Evolutionary conservation across 2,113 vertebrate genomes (phyloP), one percentile per base, ranked within the genome.

Genomic region (Lampris megalopsis): DNA sequence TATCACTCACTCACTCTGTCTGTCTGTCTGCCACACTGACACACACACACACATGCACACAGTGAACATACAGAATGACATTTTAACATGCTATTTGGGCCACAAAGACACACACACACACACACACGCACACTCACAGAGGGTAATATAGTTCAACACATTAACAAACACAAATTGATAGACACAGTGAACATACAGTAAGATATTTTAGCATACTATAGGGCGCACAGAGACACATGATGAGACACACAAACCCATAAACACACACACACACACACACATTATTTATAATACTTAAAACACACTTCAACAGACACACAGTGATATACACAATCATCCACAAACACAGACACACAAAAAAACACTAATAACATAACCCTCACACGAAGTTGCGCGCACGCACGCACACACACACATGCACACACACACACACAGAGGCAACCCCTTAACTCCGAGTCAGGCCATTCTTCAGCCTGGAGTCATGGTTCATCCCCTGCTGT

Each of bases 401-500:
- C 4, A 45, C 7, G 43, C 43, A 45, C 4, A 45, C 7, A 7
- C 43, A 45, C 4, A 45, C 45, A 3, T 5, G 37, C n/a, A 8
- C 4, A 70, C 47, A 50, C 66, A 71, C 63, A 75, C 59, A 78
- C 52, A 35, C 45, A 1, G 61, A 38, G 45, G 42, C 24, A 24
- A 24, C 61, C 54, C 63, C 58, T 71, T 8, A 73, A 72, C 53
- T 56, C 38, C 1, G 5, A 60, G 57, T 76, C 61, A 45, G n/a
- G 47, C 61, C 82, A 60, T 86, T 72, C 77, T 63, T 86, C 66
- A 70, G 59, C 38, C 52, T 79, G 43, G 66, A 83, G 86, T 79
- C 84, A 84, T 81, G 79, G 83, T 80, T 82, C 83, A 77, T 73
- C 61, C 76, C 73, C 67, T 10, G 2, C 82, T 62, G 68, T 68